Evolutionary conservation across 2,113 vertebrate genomes (phyloP).

Genomic region (Sylvia atricapilla): DNA sequence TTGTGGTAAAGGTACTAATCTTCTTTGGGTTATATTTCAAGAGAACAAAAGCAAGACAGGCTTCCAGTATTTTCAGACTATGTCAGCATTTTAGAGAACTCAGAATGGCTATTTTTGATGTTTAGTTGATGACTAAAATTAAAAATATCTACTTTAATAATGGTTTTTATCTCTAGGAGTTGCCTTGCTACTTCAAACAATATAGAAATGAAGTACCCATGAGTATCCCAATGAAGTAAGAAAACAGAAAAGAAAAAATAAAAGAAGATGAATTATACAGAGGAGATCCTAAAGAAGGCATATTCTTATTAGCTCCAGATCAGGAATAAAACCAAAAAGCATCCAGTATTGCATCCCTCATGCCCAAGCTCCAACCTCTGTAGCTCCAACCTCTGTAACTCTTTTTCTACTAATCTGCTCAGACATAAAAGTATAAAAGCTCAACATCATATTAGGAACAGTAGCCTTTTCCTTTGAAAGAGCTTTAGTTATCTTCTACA

Average conservation of each 20-base stretch:
- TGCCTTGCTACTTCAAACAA: neutral
- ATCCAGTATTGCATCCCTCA: neutral
- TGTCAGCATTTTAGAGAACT: neutral
- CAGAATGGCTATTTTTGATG: neutral
- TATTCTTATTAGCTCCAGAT: neutral
- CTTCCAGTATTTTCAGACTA: neutral
- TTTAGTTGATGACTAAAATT: neutral
- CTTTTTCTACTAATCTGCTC: neutral
- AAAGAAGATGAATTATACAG: neutral
- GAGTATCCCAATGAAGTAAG: neutral
- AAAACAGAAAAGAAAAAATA: too few relatives aligned
- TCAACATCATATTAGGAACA: neutral
- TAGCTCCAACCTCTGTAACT: too few relatives aligned
- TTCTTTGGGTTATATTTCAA: neutral
- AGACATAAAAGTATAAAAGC: neutral
- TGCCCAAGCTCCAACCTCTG: neutral
- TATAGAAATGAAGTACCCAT: neutral
- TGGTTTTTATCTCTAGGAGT: neutral
- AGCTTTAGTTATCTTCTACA: neutral
- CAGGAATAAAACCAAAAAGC: neutral
- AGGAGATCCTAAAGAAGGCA: neutral
- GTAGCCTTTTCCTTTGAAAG: neutral
- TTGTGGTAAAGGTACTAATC: slow-evolving; percentile 6
- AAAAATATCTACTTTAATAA: neutral
- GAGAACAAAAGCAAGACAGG: neutral